These are phyloP conservation scores for Ennomos fuscantarius DNA, from an alignment of 2,888 invertebrate species.

Conservation along the genomic window DNA sequence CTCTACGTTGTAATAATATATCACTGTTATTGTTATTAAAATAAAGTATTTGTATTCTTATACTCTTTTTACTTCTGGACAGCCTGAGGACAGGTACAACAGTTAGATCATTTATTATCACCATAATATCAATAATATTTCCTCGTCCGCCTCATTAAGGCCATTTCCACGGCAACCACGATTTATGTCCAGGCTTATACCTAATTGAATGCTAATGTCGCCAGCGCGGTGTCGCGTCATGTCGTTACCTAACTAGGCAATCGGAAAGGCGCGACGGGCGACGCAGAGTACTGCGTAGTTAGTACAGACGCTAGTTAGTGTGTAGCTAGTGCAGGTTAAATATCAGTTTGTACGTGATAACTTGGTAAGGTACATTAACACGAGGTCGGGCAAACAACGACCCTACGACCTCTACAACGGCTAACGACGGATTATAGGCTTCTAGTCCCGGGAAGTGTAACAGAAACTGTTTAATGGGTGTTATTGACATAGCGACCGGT, in stretches of 20 bases:
- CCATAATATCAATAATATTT: slow-evolving; percentile 2
- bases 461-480: slow-evolving; percentile 6
- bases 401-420: slow-evolving; percentile 37
- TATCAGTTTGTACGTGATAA: slow-evolving; percentile 2
- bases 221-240: slow-evolving; percentile 24
- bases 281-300: slow-evolving; percentile 3
- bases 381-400: slow-evolving; percentile 42
- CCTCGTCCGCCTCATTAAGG: slow-evolving; percentile 1
- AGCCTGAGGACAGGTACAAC: background rate
- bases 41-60: no score
- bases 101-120: no score
- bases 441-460: slow-evolving; percentile 37
- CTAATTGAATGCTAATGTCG: slow-evolving; percentile 23
- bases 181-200: slow-evolving; percentile 13
- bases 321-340: slow-evolving; percentile 5
- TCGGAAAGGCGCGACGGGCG: slow-evolving; percentile 36
- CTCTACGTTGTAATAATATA: no score
- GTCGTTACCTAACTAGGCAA: slow-evolving; percentile 42
- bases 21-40: no score
- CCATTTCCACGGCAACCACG: slow-evolving; percentile 5
- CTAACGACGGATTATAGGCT: slow-evolving; percentile 38
- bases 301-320: background rate
- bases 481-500: slow-evolving; percentile 19
- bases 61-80: background rate
- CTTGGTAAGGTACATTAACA: no score